A percentile compares a stretch with the other conserved stretches of the same genome.
These are phyloP conservation scores for Myodes glareolus DNA, from an alignment of 2,113 vertebrate genomes.

Conservation along the genomic window DNA sequence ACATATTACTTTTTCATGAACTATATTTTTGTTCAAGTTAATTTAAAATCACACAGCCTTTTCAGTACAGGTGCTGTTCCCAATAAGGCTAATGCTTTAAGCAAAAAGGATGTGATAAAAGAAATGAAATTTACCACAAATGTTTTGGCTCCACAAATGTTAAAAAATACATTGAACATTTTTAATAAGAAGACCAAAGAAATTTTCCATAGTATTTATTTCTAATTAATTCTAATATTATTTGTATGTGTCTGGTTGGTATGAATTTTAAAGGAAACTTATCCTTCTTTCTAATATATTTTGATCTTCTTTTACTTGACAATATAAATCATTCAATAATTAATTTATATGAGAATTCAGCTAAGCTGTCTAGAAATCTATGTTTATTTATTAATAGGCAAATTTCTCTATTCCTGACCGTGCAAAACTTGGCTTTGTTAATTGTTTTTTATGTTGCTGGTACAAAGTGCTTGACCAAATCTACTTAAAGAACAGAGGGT, in stretches of 20 bases:
- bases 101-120: slow-evolving; percentile 68
- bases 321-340: not conserved
- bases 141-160: slow-evolving; percentile 86
- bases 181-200: slow-evolving; percentile 59
- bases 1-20: slow-evolving; percentile 87
- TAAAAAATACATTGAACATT: slow-evolving; percentile 84
- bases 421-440: not conserved
- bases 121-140: slow-evolving; percentile 83
- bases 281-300: not conserved
- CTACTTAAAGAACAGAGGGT: not conserved
- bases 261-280: not conserved
- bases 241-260: not conserved
- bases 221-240: slow-evolving; percentile 17
- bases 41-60: slow-evolving; percentile 82
- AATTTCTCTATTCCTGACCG: not conserved
- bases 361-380: not conserved
- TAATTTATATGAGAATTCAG: not conserved
- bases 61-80: slow-evolving; percentile 75
- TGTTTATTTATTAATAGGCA: not conserved
- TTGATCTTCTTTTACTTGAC: not conserved
- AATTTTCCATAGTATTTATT: slow-evolving; percentile 6
- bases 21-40: slow-evolving; percentile 78
- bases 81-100: slow-evolving; percentile 77
- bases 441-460: not conserved
- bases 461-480: not conserved